Evolutionary conservation across 1,140 invertebrate genomes (phyloP).

Genomic region (Brachionus paranguensis): DNA sequence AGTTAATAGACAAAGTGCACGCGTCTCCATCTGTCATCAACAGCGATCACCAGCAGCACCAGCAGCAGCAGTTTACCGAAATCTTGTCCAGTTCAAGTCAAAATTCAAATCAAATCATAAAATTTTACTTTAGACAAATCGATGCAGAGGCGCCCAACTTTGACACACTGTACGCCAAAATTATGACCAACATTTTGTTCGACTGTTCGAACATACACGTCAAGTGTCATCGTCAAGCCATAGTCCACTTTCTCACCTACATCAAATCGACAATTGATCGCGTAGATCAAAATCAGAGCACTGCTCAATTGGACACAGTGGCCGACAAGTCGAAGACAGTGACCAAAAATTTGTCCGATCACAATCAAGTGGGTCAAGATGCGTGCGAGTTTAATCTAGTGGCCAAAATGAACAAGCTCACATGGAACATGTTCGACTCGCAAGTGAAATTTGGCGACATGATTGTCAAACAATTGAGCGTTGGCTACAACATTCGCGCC

Average conservation of each 20-base stretch:
- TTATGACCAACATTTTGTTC: conserved; percentile 14
- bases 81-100: neutral
- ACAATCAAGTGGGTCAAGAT: neutral
- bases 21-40: neutral
- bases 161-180: neutral
- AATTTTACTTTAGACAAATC: conserved; percentile 14
- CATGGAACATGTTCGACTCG: conserved; percentile 33
- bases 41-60: neutral
- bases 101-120: neutral
- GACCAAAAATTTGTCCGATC: neutral
- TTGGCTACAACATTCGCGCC: neutral
- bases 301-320: neutral
- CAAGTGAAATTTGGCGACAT: neutral
- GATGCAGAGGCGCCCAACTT: conserved; percentile 12
- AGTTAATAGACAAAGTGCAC: conserved; percentile 18
- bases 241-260: neutral
- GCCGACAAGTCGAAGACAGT: neutral
- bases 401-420: conserved; percentile 31
- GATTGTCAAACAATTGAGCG: neutral
- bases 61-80: neutral
- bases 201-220: conserved; percentile 35
- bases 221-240: conserved; percentile 29
- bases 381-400: neutral
- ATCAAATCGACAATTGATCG: neutral
- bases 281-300: neutral